phyloP scores from a whole-genome alignment of 2,113 vertebrate genomes.

The Cheilinus undulatus region DNA sequence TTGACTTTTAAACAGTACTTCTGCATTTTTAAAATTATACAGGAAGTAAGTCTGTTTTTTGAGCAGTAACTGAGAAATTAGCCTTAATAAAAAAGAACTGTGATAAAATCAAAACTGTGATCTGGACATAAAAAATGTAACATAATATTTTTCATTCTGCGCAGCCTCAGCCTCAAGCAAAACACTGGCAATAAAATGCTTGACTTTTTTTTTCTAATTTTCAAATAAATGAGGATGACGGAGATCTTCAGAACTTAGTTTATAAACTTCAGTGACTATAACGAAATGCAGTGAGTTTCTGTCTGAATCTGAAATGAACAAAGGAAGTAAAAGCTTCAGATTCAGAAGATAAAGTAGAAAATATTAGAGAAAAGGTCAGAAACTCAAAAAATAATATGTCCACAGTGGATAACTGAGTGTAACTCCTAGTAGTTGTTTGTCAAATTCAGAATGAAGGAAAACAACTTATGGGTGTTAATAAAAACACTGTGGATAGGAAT shows the following conservation, averaged over 20 bases:
- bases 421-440: constrained; percentile 15
- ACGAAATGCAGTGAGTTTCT: not conserved
- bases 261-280: not conserved
- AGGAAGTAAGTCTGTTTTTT: too few species aligned
- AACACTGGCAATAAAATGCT: too few species aligned
- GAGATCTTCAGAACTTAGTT: not conserved
- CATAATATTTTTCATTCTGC: too few species aligned
- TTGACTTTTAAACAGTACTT: too few species aligned
- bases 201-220: too few species aligned
- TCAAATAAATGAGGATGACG: too few species aligned
- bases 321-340: not conserved
- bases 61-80: too few species aligned
- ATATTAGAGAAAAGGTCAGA: not conserved
- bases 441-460: constrained; percentile 8
- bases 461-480: not conserved
- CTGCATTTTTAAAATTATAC: too few species aligned
- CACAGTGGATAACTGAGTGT: not conserved
- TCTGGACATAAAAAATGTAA: too few species aligned
- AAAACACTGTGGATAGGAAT: not conserved
- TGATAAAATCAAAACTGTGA: too few species aligned
- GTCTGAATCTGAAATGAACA: constrained; percentile 1
- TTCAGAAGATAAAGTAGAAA: not conserved
- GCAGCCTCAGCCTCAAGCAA: too few species aligned
- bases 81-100: too few species aligned
- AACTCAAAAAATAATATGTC: constrained; percentile 2